Conservation (phyloP, 2,797 vertebrate species). For the Sebastes flavidus region DNA sequence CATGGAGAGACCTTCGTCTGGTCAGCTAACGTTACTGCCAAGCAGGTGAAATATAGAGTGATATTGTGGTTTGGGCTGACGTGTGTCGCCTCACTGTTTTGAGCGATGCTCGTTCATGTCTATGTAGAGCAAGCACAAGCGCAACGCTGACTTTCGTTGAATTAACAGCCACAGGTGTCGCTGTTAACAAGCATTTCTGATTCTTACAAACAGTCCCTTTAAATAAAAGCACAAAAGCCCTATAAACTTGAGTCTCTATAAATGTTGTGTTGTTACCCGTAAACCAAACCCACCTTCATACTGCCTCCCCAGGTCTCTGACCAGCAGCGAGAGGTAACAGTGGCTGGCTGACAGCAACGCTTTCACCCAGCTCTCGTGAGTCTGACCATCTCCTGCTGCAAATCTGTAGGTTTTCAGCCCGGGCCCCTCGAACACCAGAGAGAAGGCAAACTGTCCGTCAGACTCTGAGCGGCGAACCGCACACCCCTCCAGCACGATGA, state of each 20-base stretch:
- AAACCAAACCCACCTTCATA: constrained; percentile 80
- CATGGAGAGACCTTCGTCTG: no score
- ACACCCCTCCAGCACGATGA: constrained; percentile 94
- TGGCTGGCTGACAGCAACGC: constrained; percentile 89
- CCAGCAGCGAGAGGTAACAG: constrained; percentile 89
- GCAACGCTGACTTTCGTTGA: no score
- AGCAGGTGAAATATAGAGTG: no score
- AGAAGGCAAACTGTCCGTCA: constrained; percentile 86
- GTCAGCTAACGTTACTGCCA: no score
- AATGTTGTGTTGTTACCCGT: background rate
- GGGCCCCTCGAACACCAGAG: constrained; percentile 86
- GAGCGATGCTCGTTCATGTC: no score
- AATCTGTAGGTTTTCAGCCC: constrained; percentile 86
- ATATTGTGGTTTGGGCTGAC: no score
- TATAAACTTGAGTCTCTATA: background rate
- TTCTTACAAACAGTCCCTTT: no score
- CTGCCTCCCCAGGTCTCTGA: constrained; percentile 88
- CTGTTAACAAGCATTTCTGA: no score
- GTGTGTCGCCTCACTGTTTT: no score
- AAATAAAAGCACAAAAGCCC: background rate
- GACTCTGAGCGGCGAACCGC: constrained; percentile 85
- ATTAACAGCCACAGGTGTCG: no score
- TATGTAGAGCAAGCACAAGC: no score
- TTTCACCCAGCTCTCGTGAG: constrained; percentile 91
- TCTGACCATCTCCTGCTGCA: constrained; percentile 81